These are phyloP conservation scores for Picus viridis DNA, from an alignment of 2,797 vertebrate species.

Conservation along the genomic window DNA sequence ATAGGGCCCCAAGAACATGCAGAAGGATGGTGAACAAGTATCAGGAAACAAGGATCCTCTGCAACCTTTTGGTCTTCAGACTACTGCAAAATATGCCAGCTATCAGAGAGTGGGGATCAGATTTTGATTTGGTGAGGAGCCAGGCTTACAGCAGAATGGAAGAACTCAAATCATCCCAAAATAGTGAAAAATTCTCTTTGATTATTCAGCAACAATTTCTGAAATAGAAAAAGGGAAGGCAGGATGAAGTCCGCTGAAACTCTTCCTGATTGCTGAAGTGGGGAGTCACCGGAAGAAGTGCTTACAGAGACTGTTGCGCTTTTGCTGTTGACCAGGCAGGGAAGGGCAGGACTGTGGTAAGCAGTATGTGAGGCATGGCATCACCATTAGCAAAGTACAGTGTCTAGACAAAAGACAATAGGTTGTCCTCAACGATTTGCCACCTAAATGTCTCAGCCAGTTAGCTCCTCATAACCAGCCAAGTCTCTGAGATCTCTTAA, in stretches of 20 bases:
- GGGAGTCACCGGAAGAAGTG: neutral
- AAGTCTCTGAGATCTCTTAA: neutral
- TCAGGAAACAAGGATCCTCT: neutral
- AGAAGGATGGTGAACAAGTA: neutral
- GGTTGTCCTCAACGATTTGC: neutral
- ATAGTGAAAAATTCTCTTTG: neutral
- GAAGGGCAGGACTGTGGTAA: neutral
- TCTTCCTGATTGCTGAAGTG: neutral
- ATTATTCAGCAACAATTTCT: neutral
- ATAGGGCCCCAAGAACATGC: neutral
- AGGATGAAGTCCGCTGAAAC: neutral
- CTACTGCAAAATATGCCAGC: neutral
- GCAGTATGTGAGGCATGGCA: neutral
- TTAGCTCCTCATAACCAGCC: neutral
- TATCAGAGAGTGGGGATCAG: neutral
- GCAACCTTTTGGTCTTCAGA: neutral
- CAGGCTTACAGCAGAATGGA: neutral
- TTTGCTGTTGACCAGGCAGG: neutral
- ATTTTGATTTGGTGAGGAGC: neutral
- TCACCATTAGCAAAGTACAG: neutral
- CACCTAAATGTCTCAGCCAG: neutral
- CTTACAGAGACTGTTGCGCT: neutral
- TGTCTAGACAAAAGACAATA: neutral
- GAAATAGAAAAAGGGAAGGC: neutral
- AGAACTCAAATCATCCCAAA: neutral